Base-by-base conservation (phyloP, 2,797 vertebrate species). In the Darevskia nairensis region DNA sequence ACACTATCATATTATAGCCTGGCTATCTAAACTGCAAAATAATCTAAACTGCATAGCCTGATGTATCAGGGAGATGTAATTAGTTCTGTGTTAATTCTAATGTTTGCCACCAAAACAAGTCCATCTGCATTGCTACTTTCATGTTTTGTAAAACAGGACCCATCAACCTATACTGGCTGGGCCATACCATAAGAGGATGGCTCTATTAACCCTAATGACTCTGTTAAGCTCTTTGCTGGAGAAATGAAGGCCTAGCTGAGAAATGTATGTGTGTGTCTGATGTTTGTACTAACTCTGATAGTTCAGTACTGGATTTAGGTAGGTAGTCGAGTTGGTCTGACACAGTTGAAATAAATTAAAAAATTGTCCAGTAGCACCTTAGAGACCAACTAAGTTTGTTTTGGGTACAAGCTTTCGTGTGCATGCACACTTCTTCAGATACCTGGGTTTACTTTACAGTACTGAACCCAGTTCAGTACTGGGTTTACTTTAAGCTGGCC, bases 401-500 rank as follows among this genome's bases (percentile, higher is more conserved):
- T 13, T 55, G 50, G 13, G 50, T 55, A 55, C 15, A 55, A 55
- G 50, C 50, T 55, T 55, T 55, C 50, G 0, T 55, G 50, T 55
- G 13, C 50, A 55, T 55, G 50, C 50, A 55, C 50, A 55, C 50
- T 15, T 15, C 13, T 55, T 55, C 13, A 55, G 50, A 55, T 55
- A 55, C 50, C 50, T 15, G 50, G 50, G 13, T 55, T 55, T 55
- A 3, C 50, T 55, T 55, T 55, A 55, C 50, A 55, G 50, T 92
- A 72, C 90, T 93, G 41, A 55, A 82, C 80, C 25, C 59, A 76
- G 59, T 90, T 39, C 85, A 92, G 91, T 44, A 0, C 15, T 93
- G 90, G 92, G 92, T 87, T 10, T 86, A 50, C 82, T 90, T 32
- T 4, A 29, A 91, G 86, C 64, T 86, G 32, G 5, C 90, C 4